Evolutionary conservation across 2,888 invertebrate species (phyloP).

Genomic region (Taphrorychus bicolor): DNA sequence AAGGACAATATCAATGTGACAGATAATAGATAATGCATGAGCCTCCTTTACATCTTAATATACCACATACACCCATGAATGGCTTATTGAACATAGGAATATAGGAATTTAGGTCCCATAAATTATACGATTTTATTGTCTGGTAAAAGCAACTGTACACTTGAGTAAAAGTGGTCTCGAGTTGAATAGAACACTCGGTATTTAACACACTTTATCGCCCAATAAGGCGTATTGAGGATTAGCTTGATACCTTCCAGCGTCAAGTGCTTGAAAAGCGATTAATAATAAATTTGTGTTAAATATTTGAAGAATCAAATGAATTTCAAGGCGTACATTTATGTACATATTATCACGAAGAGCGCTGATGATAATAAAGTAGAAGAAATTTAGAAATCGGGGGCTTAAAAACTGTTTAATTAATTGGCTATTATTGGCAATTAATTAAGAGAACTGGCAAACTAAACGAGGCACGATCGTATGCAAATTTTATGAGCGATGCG

Average conservation of each 20-base stretch:
- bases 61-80: not conserved
- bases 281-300: not conserved
- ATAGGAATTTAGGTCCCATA: not conserved
- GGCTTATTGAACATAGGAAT: not conserved
- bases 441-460: not conserved
- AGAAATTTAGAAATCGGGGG: not conserved
- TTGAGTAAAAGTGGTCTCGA: not conserved
- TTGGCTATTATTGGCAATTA: not conserved
- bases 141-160: not conserved
- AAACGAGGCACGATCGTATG: conserved; percentile 1
- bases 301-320: not conserved
- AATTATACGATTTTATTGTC: not conserved
- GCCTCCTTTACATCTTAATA: too few relatives aligned
- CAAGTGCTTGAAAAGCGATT: not conserved
- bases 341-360: too few relatives aligned
- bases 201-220: not conserved
- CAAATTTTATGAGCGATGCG: conserved; percentile 20
- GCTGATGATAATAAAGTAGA: too few relatives aligned
- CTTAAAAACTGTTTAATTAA: not conserved
- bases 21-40: too few relatives aligned
- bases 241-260: not conserved
- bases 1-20: too few relatives aligned
- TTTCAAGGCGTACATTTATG: not conserved
- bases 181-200: not conserved
- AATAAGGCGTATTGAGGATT: not conserved